Evolutionary conservation across 2,113 vertebrate species (phyloP), one percentile per base, ranked within the genome.

Genomic region (Poicephalus gulielmi): DNA sequence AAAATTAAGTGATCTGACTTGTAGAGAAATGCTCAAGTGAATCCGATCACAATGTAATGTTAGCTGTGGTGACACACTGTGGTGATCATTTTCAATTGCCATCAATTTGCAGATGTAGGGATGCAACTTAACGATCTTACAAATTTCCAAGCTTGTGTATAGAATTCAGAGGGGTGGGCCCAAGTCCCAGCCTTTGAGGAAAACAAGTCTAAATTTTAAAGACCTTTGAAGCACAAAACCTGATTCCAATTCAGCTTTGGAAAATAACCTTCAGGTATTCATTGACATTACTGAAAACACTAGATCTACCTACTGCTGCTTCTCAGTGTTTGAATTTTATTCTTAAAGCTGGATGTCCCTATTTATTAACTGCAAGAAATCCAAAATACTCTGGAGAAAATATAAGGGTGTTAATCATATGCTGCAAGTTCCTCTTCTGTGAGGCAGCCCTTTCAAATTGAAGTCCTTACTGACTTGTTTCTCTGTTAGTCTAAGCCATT

Each of bases 1-100:
- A 86, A 93, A 94, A 86, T 75, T 17, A 89, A 31, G 24, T 73
- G 79, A 78, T 85, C 17, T 85, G 88, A n/a, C 35, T 74, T 80
- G 50, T 13, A 68, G 70, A 44, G 78, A 84, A 92, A 86, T 4
- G 35, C 53, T 93, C 49, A 13, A 74, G 80, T 53, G 43, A 67
- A 63, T 75, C 75, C 62, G 47, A 86, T 39, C 70, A 62, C 49
- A 69, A 75, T 24, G 93, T 16, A 79, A 73, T 0, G 2, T 53
- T 84, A n/a, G 83, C 92, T 96, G 89, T 68, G 96, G 82, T 84
- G 94, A 94, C 95, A 90, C 87, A 92, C 81, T 85, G 79, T 85
- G 94, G 77, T 68, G 77, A 96, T 74, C 83, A 35, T 92, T 96
- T 90, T 46, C 82, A 92, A 74, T 57, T 94, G 82, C 73, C 91